A percentile compares a stretch with the other conserved stretches of the same genome.
Conservation (phyloP, 2,888 invertebrate species). For the Athalia cordata region DNA sequence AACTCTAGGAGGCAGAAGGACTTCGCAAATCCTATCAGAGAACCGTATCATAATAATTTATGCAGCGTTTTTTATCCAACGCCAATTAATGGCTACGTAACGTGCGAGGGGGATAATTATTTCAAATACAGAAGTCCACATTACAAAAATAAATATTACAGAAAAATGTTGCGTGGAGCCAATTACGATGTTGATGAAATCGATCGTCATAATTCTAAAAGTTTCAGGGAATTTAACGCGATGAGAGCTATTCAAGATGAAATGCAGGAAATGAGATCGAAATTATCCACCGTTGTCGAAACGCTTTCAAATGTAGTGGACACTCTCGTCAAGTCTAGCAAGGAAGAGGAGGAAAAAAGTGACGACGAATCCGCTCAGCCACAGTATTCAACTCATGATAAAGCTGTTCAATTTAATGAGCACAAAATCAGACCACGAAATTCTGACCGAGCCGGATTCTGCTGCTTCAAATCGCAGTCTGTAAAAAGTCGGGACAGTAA, state of each 20-base stretch:
- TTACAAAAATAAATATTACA: not conserved
- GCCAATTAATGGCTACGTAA: not conserved
- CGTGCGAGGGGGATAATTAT: constrained; percentile 12
- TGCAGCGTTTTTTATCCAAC: not conserved
- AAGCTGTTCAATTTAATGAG: not conserved
- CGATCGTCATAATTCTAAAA: not conserved
- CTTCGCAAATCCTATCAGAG: not conserved
- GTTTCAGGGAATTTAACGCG: not conserved
- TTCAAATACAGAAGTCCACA: not conserved
- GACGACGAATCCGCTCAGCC: not conserved
- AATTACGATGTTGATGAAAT: not conserved
- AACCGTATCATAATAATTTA: not conserved
- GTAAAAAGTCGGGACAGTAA: constrained; percentile 12
- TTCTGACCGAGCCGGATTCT: not conserved
- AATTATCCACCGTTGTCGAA: constrained; percentile 23
- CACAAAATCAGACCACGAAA: not conserved
- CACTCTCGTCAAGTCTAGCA: not conserved
- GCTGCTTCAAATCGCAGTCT: constrained; percentile 8
- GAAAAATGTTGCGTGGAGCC: not conserved
- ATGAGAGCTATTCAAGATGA: constrained; percentile 23
- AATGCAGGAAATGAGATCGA: constrained; percentile 17
- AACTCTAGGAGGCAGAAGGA: not conserved
- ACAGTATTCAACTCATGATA: not conserved
- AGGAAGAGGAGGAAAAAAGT: not conserved
- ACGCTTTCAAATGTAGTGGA: constrained; percentile 15